Percentiles rank a stretch among this genome's conserved stretches.
Conservation (phyloP, 92 coral and sea anemone species). For the Chrysogorgia sp. region DNA sequence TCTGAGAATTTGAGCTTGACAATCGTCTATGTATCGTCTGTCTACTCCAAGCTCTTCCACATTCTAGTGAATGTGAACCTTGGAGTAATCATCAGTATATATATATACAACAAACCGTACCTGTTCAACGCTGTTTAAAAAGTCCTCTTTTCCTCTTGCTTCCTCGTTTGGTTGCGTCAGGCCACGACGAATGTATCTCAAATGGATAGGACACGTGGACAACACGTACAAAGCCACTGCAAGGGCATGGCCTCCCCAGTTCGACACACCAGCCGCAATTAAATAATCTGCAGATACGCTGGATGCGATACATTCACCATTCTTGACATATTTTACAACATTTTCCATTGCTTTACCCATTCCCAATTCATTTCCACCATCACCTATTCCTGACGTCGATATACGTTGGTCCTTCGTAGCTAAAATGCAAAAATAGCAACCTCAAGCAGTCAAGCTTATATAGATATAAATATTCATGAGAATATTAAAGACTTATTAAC, state of each 20-base stretch:
- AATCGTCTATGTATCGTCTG: no score
- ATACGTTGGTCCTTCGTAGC: slow-evolving; percentile 45
- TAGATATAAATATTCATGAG: neutral
- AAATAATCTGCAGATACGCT: slow-evolving; percentile 70
- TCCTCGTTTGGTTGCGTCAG: slow-evolving; percentile 4
- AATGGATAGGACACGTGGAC: slow-evolving; percentile 67
- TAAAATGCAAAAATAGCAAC: slow-evolving; percentile 1
- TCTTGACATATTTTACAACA: slow-evolving; percentile 63
- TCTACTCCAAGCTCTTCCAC: no score
- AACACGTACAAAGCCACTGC: slow-evolving; percentile 42
- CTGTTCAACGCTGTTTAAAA: slow-evolving; percentile 52
- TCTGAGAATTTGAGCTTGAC: no score
- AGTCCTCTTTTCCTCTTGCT: neutral
- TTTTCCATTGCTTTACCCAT: slow-evolving; percentile 82
- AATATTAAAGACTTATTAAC: no score
- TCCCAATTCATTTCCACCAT: slow-evolving; percentile 97
- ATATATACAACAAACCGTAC: no score
- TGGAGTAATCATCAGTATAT: no score
- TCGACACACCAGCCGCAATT: slow-evolving; percentile 93
- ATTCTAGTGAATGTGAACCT: neutral
- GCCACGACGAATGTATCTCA: slow-evolving; percentile 65
- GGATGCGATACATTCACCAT: slow-evolving; percentile 76
- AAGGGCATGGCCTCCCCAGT: slow-evolving; percentile 83
- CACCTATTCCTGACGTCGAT: slow-evolving; percentile 84
- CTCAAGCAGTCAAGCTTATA: slow-evolving; percentile 15